phyloP scores from a whole-genome alignment of 2,113 vertebrate genomes.

The Hucho hucho region DNA sequence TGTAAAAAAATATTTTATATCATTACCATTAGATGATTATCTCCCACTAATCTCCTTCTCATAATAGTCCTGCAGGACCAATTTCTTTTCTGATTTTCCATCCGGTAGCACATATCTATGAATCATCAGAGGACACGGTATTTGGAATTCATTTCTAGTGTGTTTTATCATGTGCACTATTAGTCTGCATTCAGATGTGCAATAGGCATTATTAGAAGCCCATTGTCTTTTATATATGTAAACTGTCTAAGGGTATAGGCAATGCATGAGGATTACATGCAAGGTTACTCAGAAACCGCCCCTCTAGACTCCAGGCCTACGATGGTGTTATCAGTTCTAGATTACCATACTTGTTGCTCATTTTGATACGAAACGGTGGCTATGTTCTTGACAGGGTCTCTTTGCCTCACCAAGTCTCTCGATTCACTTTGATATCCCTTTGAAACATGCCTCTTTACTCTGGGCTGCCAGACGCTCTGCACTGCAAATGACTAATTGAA shows the following conservation, averaged over 20 bases:
- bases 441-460: conserved; percentile 37
- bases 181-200: too few relatives aligned
- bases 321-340: background rate
- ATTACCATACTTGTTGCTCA: conserved; percentile 24
- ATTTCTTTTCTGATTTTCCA: conserved; percentile 41
- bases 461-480: conserved; percentile 24
- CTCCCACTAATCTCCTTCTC: conserved; percentile 52
- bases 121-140: too few relatives aligned
- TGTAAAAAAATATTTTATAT: conserved; percentile 24
- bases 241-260: too few relatives aligned
- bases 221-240: background rate
- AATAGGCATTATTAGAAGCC: background rate
- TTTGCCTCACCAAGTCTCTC: conserved; percentile 33
- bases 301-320: background rate
- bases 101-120: background rate
- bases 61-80: conserved; percentile 61
- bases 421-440: conserved; percentile 53
- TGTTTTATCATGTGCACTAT: too few relatives aligned
- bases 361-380: conserved; percentile 2
- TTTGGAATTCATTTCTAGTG: too few relatives aligned
- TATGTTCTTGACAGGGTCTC: conserved; percentile 26
- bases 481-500: conserved; percentile 22
- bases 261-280: too few relatives aligned
- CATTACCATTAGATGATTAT: conserved; percentile 63
- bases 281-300: background rate